Conservation (phyloP, 2,888 invertebrate genomes). For the Lepidonotus clava region DNA sequence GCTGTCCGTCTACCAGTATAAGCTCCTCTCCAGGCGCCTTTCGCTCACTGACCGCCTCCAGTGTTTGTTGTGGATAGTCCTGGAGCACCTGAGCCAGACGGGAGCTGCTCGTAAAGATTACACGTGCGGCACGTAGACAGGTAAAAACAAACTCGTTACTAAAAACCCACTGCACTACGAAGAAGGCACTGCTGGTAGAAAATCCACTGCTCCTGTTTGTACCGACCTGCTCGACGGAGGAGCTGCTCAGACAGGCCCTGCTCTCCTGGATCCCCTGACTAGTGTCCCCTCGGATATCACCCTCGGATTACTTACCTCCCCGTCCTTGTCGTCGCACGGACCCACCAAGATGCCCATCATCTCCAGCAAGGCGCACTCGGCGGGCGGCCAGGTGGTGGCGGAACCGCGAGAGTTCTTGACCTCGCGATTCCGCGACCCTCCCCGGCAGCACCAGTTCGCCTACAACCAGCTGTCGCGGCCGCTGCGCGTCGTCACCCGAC, state of each 20-base stretch:
- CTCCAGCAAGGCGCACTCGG: not conserved
- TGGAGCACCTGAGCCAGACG: not conserved
- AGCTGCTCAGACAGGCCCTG: not conserved
- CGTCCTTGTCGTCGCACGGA: not conserved
- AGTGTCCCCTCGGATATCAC: not conserved
- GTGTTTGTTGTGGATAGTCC: not conserved
- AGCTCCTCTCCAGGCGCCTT: no score
- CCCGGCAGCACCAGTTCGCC: conserved; percentile 11
- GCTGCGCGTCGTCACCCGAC: conserved; percentile 43
- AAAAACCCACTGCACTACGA: no score
- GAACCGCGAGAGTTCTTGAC: conserved; percentile 38
- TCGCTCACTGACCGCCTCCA: no score
- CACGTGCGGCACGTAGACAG: no score
- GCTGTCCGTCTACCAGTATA: not conserved
- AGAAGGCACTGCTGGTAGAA: no score
- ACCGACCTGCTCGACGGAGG: not conserved
- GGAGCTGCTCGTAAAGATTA: no score
- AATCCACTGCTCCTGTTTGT: not conserved
- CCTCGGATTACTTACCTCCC: not conserved
- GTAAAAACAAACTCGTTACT: no score
- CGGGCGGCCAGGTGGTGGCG: not conserved
- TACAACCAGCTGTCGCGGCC: conserved; percentile 37
- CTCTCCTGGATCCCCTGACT: not conserved
- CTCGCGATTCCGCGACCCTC: conserved; percentile 33
- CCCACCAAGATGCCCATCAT: conserved; percentile 21